Conservation (phyloP, 2,113 vertebrate genomes). For the Ornithorhynchus anatinus region DNA sequence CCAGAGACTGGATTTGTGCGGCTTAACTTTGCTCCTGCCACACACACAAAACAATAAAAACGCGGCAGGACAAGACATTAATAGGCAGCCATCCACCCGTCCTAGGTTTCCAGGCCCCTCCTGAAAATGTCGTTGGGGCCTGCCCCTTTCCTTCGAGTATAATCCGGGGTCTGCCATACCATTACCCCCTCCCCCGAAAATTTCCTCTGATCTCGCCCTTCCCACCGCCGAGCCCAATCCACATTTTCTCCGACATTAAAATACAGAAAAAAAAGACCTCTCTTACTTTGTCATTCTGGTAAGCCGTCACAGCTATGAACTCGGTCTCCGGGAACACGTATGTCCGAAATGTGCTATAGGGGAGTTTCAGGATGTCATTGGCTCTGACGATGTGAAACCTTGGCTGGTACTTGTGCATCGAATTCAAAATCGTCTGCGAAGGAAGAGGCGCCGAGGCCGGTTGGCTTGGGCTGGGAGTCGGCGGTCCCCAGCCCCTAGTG, state of each 20-base stretch:
- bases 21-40: neutral
- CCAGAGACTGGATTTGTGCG: slow-evolving; percentile 2
- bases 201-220: neutral
- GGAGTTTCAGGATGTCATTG: slow-evolving; percentile 96
- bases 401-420: slow-evolving; percentile 99
- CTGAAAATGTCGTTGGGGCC: neutral
- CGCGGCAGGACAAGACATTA: slow-evolving; percentile 65
- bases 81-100: slow-evolving; percentile 68
- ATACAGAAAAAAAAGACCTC: slow-evolving; percentile 2
- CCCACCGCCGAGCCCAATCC: too few species aligned
- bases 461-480: too few species aligned
- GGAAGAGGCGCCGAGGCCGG: neutral
- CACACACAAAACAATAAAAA: slow-evolving; percentile 45
- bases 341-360: slow-evolving; percentile 96
- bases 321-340: slow-evolving; percentile 98
- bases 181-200: neutral
- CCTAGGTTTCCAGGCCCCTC: slow-evolving; percentile 15
- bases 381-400: slow-evolving; percentile 97
- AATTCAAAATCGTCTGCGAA: slow-evolving; percentile 94
- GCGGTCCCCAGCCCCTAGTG: too few species aligned
- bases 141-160: neutral
- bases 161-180: too few species aligned
- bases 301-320: slow-evolving; percentile 98
- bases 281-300: slow-evolving; percentile 99
- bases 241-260: too few species aligned